Base-by-base conservation (phyloP, 1,140 invertebrate genomes). In the Vollenhovia emeryi region DNA sequence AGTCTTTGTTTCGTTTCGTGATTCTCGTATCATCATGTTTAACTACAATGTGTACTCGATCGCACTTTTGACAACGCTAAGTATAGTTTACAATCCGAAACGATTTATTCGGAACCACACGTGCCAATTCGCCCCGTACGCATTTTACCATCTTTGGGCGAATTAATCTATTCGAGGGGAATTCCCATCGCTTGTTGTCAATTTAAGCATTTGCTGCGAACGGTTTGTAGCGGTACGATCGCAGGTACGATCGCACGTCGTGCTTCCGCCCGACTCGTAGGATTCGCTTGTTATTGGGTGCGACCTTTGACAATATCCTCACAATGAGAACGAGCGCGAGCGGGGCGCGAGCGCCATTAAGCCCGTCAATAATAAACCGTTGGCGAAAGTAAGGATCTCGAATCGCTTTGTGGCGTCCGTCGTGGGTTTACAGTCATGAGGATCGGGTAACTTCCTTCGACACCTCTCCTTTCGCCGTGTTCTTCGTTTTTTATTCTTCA, bases 381-480 rank as follows among this genome's bases (percentile, higher is more conserved):
- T 30, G 59, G 88, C 85, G 87, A 69, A 79, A 86, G 76, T 55
- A 27, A 82, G 68, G 24, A 79, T 79, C 57, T 57, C 45, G 50
- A 68, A 84, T 86, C 87, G 78, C 57, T 86, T 84, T 79, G 84
- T 79, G 78, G 66, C 66, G 52, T 89, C 85, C 60, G 33, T 76
- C 48, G 83, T 86, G 52, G 52, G 52, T 86, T 84, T 79, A 79
- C 79, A 64, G 40, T 62, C 75, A 89, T 60, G 87, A 82, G 78
- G 88, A 89, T 89, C 87, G 79, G 86, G 85, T 89, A 83, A 89
- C 88, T 84, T 84, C 68, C 43, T 43, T 43, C 43, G 36, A 59
- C 87, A 75, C 79, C 60, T 89, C 40, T 55, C n/a, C n/a, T n/a
- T n/a, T 89, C 30, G 45, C 24, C 57, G 33, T 33, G 48, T 76